A percentile compares a stretch with the other conserved stretches of the same genome.
Conservation (phyloP, 2,797 vertebrate genomes). For the Malacoraja senta region DNA sequence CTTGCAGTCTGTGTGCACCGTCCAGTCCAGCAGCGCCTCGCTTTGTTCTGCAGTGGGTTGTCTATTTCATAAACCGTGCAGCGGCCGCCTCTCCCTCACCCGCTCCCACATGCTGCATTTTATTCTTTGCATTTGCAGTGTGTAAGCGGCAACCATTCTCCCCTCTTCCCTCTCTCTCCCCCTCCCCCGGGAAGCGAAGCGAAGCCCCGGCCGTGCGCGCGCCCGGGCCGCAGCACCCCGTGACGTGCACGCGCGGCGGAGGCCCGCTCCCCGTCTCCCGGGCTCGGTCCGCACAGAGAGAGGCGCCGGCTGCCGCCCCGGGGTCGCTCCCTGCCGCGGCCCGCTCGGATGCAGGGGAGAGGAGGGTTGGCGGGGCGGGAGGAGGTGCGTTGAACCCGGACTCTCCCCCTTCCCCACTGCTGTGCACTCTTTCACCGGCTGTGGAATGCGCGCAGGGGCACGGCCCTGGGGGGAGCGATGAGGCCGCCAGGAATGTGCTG, state of each 20-base stretch:
- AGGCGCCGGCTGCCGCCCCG: background rate
- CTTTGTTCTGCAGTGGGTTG: background rate
- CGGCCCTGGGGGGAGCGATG: slow-evolving; percentile 64
- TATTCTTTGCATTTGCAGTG: background rate
- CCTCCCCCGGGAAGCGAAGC: too few relatives aligned
- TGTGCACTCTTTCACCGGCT: slow-evolving; percentile 59
- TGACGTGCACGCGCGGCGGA: slow-evolving; percentile 24
- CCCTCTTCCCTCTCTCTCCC: too few relatives aligned
- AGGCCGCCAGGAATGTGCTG: slow-evolving; percentile 85
- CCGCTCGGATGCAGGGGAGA: slow-evolving; percentile 45
- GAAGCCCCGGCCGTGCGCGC: too few relatives aligned
- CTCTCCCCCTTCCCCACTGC: slow-evolving; percentile 41
- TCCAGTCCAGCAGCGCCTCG: too few relatives aligned
- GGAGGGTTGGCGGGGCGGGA: slow-evolving; percentile 60
- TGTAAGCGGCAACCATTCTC: background rate
- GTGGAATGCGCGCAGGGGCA: slow-evolving; percentile 84
- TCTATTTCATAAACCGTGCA: background rate
- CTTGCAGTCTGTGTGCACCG: too few relatives aligned
- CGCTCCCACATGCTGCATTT: background rate
- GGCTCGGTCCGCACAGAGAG: background rate
- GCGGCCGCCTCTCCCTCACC: background rate
- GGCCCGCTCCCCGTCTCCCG: background rate
- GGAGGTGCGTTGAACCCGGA: too few relatives aligned
- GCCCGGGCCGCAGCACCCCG: slow-evolving; percentile 5
- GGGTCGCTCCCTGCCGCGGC: background rate